phyloP scores from a whole-genome alignment of 2,888 invertebrate species.

The Scelioninae gen. 1 region DNA sequence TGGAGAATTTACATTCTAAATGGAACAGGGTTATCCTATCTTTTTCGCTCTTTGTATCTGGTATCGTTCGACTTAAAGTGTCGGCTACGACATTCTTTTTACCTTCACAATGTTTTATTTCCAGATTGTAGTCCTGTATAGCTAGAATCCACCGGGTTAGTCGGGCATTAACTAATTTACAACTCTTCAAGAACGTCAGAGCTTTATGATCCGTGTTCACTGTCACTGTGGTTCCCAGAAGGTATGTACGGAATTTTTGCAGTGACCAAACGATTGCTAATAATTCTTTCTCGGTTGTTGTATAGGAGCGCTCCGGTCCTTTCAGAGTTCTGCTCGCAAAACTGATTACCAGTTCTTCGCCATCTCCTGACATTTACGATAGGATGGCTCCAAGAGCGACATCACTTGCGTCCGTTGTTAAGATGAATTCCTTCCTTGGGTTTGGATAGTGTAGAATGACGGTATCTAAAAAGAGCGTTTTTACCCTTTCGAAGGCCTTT shows the following conservation, averaged over 20 bases:
- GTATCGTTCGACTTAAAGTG: too few relatives aligned
- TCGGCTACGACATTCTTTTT: slow-evolving; percentile 72
- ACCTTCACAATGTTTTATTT: slow-evolving; percentile 71
- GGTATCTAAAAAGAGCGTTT: background rate
- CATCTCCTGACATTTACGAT: slow-evolving; percentile 24
- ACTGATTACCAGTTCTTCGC: slow-evolving; percentile 54
- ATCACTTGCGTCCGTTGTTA: slow-evolving; percentile 26
- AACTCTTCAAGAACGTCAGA: slow-evolving; percentile 72
- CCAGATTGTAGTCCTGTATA: slow-evolving; percentile 73
- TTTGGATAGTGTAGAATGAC: too few relatives aligned
- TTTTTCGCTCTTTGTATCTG: too few relatives aligned
- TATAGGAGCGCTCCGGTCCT: slow-evolving; percentile 69
- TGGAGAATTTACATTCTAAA: too few relatives aligned
- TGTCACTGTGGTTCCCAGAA: slow-evolving; percentile 66
- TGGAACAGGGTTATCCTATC: too few relatives aligned
- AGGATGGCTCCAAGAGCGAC: slow-evolving; percentile 46
- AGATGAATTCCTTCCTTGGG: too few relatives aligned
- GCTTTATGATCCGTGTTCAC: slow-evolving; percentile 75
- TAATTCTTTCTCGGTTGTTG: slow-evolving; percentile 51
- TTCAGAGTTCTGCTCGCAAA: slow-evolving; percentile 72
- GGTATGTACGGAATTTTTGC: slow-evolving; percentile 73
- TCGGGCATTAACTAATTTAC: slow-evolving; percentile 71
- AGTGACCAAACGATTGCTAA: slow-evolving; percentile 55
- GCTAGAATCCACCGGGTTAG: slow-evolving; percentile 73
- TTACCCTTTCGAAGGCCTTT: background rate